Evolutionary conservation across 2,113 vertebrate species (phyloP), one percentile per base, ranked within the genome.

Genomic region (Pachyramphus minor): DNA sequence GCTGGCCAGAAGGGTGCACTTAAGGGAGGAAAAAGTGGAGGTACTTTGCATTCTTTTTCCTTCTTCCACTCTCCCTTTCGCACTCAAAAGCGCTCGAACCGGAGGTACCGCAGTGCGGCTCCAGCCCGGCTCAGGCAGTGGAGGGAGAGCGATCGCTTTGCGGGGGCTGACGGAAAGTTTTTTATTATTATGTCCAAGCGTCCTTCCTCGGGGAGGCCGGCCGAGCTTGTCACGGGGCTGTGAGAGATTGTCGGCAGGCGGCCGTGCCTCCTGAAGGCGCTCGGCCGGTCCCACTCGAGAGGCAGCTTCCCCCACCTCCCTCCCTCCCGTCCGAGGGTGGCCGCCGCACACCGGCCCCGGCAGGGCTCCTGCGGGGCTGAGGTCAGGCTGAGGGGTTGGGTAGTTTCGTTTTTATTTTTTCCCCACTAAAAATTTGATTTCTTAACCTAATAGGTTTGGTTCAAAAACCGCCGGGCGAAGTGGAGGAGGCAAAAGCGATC

Each of bases 11-110:
- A 99, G 99, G 91, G 99, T 99, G 87, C 99, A 99, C 87, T 98
- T 99, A 81, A 98, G 99, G 24, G 99, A 99, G 97, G 99, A 99
- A 97, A 99, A 99, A 96, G 99, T 99, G 42, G 99, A 99, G 99
- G 99, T 99, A 96, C 63, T 81, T 53, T 5, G n/a, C 23, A 71
- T 80, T 71, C 41, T 30, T 49, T 60, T 10, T 2, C 22, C 22
- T n/a, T n/a, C 13, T 73, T 31, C 47, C 7, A 3, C 28, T n/a
- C 21, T 71, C 30, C 41, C 31, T 12, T 41, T 68, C 13, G 7
- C 27, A 2, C 44, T 21, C 41, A 21, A 72, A 45, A 2, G 37
- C 24, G 2, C 53, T 37, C 14, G 17, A 33, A 6, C 15, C 1
- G 41, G 42, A 11, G 56, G 9, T 18, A 11, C 9, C 12, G 11